Conservation (phyloP, 2,888 invertebrate genomes). For the Muscina levida region DNA sequence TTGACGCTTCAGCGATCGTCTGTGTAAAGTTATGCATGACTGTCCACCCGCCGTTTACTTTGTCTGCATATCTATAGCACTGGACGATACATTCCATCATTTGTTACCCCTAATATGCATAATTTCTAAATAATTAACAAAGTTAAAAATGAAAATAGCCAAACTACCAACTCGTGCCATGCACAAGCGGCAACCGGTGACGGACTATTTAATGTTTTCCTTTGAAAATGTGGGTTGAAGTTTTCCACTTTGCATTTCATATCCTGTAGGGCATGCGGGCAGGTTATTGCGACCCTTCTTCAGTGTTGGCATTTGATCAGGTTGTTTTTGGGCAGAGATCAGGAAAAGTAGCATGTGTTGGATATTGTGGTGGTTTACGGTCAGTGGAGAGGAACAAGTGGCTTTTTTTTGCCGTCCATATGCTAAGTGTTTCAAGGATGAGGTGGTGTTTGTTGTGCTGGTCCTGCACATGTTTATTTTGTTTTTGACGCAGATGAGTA, state of each 20-base stretch:
- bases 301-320: background rate
- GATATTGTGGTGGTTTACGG: conserved; percentile 8
- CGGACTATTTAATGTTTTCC: background rate
- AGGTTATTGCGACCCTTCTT: background rate
- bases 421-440: too few relatives aligned
- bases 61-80: background rate
- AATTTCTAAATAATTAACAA: conserved; percentile 60
- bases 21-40: conserved; percentile 57
- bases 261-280: conserved; percentile 11
- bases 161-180: conserved; percentile 16
- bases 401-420: background rate
- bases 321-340: background rate
- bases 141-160: background rate
- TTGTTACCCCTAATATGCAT: conserved; percentile 62
- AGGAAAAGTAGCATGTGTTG: conserved; percentile 19
- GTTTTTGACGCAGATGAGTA: background rate
- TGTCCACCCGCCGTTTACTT: background rate
- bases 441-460: background rate
- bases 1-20: conserved; percentile 60
- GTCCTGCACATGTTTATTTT: background rate
- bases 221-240: conserved; percentile 16
- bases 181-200: background rate
- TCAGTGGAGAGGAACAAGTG: conserved; percentile 37
- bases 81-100: conserved; percentile 48
- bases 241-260: conserved; percentile 27